phyloP scores from a whole-genome alignment of 2,888 invertebrate species.

The Ephialtes manifestator region DNA sequence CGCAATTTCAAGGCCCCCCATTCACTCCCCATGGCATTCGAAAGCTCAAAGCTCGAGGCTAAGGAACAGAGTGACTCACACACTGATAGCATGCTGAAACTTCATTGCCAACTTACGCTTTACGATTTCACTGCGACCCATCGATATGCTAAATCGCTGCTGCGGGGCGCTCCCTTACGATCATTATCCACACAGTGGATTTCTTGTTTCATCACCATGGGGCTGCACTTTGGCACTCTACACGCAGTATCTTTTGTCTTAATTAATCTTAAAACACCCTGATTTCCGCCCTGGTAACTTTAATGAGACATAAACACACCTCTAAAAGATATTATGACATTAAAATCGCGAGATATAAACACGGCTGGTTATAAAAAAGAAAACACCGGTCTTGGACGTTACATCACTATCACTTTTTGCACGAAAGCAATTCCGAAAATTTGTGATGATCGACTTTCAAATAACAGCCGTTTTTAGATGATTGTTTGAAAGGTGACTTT shows the following conservation, averaged over 20 bases:
- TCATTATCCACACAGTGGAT: neutral
- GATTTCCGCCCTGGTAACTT: neutral
- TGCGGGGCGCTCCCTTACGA: neutral
- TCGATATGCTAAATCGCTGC: neutral
- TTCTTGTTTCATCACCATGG: neutral
- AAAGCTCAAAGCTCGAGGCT: constrained; percentile 18
- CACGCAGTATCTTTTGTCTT: neutral
- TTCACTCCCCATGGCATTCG: neutral
- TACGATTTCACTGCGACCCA: neutral
- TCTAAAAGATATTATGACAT: neutral
- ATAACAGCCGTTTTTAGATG: no score
- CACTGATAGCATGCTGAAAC: neutral
- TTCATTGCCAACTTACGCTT: neutral
- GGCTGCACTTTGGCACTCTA: neutral
- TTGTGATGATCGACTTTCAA: no score
- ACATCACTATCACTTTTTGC: neutral
- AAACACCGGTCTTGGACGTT: no score
- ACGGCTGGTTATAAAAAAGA: neutral
- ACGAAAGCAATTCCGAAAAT: no score
- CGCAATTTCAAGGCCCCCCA: neutral
- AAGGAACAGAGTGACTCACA: neutral
- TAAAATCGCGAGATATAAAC: neutral
- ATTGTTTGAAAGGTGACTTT: no score
- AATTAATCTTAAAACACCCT: neutral
- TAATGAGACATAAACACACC: neutral